phyloP scores from a whole-genome alignment of 2,888 invertebrate species.

The Bursaphelenchus okinawaensis region DNA sequence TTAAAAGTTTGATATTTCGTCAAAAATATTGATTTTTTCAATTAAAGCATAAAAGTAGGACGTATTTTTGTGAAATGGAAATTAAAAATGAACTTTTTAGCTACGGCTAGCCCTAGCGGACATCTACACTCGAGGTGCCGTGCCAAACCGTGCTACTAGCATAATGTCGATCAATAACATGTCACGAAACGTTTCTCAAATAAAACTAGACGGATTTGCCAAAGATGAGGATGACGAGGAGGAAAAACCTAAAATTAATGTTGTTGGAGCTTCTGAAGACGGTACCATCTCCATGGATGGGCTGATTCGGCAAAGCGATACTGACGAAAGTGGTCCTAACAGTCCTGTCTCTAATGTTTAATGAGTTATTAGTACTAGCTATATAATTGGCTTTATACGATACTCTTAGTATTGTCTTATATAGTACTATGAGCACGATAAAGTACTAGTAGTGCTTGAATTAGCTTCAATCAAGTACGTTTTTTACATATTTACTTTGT shows the following conservation, averaged over 20 bases:
- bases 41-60: no score
- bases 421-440: no score
- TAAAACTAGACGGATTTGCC: background rate
- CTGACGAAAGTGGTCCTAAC: background rate
- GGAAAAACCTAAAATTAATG: no score
- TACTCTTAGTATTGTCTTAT: no score
- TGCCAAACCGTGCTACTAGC: conserved; percentile 17
- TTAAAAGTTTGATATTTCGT: no score
- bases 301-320: background rate
- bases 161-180: background rate
- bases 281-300: background rate
- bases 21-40: no score
- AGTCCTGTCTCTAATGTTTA: background rate
- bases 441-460: no score
- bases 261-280: background rate
- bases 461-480: no score
- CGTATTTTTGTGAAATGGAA: no score
- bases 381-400: no score
- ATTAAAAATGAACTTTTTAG: conserved; percentile 25
- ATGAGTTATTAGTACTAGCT: no score
- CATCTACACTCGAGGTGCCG: conserved; percentile 54
- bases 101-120: conserved; percentile 48
- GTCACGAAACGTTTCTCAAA: background rate
- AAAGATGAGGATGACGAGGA: background rate
- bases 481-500: no score